Conservation (phyloP, 2,797 vertebrate species). For the Chromobotia macracanthus region DNA sequence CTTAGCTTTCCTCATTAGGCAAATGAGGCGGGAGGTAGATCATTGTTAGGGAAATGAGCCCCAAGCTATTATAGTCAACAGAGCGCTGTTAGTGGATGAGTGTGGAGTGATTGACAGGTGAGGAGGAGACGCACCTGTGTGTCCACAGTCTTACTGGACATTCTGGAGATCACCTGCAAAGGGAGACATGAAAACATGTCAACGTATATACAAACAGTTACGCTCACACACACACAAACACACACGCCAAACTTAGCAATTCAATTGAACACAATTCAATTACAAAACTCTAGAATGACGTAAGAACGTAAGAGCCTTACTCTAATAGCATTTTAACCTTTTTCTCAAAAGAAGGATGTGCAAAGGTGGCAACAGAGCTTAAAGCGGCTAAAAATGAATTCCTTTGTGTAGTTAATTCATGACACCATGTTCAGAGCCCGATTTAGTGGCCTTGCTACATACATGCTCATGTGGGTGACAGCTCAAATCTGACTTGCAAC, state of each 20-base stretch:
- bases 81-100: slow-evolving; percentile 46
- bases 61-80: slow-evolving; percentile 52
- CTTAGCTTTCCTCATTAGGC: slow-evolving; percentile 49
- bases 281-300: slow-evolving; percentile 18
- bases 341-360: slow-evolving; percentile 13
- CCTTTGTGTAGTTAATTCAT: background rate
- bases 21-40: slow-evolving; percentile 54
- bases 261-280: background rate
- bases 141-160: slow-evolving; percentile 67
- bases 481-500: no score
- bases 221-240: background rate
- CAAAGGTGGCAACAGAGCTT: background rate
- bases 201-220: background rate
- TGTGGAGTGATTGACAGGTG: slow-evolving; percentile 40
- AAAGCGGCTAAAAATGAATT: background rate
- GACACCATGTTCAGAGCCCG: background rate
- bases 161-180: slow-evolving; percentile 72
- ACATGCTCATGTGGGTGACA: no score
- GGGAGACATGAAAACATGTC: slow-evolving; percentile 47
- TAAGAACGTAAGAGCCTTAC: no score
- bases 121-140: slow-evolving; percentile 66
- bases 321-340: background rate
- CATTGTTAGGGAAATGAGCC: slow-evolving; percentile 57
- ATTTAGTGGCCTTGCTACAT: no score
- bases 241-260: background rate